Evolutionary conservation across 2,113 vertebrate species (phyloP).

Genomic region (Corythornis madagascariensis): DNA sequence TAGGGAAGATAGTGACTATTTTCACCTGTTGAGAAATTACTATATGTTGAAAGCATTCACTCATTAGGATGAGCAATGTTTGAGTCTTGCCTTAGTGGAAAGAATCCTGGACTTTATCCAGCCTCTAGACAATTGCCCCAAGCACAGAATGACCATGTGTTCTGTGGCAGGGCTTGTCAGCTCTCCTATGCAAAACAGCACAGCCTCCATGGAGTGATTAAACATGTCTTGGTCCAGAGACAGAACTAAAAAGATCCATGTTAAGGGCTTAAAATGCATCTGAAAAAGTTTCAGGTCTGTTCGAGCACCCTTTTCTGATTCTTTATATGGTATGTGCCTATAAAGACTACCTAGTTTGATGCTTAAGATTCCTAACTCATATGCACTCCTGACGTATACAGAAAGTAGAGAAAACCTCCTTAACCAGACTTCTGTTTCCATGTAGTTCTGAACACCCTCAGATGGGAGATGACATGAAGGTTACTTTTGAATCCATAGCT

Average conservation of each 20-base stretch:
- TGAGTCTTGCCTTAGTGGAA: background rate
- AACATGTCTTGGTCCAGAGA: background rate
- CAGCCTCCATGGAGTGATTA: background rate
- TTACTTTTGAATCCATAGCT: background rate
- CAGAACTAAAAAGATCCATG: background rate
- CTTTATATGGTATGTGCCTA: background rate
- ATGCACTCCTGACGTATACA: background rate
- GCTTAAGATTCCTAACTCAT: background rate
- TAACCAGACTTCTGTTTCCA: background rate
- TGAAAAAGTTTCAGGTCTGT: background rate
- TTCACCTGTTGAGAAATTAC: background rate
- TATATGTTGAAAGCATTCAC: background rate
- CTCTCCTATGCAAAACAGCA: background rate
- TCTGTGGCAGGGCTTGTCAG: fast-evolving
- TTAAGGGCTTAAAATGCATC: background rate
- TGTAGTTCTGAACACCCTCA: background rate
- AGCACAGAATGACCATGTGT: background rate
- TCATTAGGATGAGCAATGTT: background rate
- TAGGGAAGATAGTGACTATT: background rate
- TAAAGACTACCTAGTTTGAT: background rate
- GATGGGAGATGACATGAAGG: background rate
- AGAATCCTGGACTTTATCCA: background rate
- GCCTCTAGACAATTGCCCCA: background rate
- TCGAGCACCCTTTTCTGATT: background rate
- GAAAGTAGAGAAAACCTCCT: background rate